These are phyloP conservation scores for Platycnemis pennipes DNA, from an alignment of 2,888 invertebrate genomes.

Conservation along the genomic window DNA sequence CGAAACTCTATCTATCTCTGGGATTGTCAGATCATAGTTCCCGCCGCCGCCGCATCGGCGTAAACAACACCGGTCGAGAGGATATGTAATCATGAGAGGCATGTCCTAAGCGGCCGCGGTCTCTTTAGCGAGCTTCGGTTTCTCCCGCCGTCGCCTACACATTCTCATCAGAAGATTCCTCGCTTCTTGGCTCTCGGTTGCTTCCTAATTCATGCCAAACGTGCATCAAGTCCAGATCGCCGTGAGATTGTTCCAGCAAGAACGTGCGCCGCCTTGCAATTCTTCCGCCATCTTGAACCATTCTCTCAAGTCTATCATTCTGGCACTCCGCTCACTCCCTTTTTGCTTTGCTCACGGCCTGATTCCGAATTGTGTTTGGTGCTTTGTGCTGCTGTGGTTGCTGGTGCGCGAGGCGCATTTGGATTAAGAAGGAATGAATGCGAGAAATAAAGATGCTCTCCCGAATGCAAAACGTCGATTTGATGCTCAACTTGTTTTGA, in stretches of 20 bases:
- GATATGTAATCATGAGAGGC: neutral
- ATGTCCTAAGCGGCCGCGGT: neutral
- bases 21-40: neutral
- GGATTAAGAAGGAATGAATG: too few species aligned
- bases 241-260: neutral
- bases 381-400: too few species aligned
- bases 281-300: neutral
- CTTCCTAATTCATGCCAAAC: slow-evolving; percentile 32
- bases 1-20: neutral
- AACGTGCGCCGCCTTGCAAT: neutral
- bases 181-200: neutral
- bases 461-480: too few species aligned
- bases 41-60: neutral
- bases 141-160: neutral
- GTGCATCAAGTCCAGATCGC: neutral
- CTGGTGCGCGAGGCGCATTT: too few species aligned
- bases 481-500: too few species aligned
- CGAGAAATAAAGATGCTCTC: too few species aligned
- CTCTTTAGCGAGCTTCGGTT: neutral
- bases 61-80: neutral
- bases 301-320: neutral
- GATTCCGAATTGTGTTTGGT: too few species aligned
- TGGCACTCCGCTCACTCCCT: neutral
- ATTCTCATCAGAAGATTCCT: neutral
- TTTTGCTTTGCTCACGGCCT: too few species aligned